These are phyloP conservation scores for Linyphia triangularis DNA, from an alignment of 2,888 invertebrate genomes.

Conservation along the genomic window DNA sequence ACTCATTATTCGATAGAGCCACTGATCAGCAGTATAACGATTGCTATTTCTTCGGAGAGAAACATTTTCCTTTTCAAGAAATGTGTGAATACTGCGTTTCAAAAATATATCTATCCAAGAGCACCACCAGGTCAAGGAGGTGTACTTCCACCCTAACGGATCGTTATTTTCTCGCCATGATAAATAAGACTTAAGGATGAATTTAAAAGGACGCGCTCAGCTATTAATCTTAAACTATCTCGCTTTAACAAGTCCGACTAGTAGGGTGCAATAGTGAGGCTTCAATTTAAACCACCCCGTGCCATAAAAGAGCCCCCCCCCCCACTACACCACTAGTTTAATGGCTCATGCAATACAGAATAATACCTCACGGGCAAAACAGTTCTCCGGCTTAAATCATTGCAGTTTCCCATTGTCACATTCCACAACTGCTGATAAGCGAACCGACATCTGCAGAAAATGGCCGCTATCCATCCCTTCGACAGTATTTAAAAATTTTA, in stretches of 20 bases:
- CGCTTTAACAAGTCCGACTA: slow-evolving; percentile 75
- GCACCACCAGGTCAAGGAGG: no score
- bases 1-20: no score
- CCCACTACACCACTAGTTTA: slow-evolving; percentile 74
- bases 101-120: no score
- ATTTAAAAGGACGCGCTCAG: slow-evolving; percentile 75
- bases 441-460: slow-evolving; percentile 62
- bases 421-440: slow-evolving; percentile 74
- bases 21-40: no score
- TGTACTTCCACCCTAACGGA: no score
- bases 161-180: slow-evolving; percentile 70
- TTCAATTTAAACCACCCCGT: slow-evolving; percentile 71
- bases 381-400: slow-evolving; percentile 74
- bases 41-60: no score
- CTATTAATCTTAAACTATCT: slow-evolving; percentile 76
- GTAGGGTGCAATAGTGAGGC: slow-evolving; percentile 45
- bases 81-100: no score
- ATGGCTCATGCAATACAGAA: slow-evolving; percentile 75
- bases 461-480: slow-evolving; percentile 41
- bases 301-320: slow-evolving; percentile 61
- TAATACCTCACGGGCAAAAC: slow-evolving; percentile 75
- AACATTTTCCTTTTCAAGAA: no score
- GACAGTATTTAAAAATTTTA: no score
- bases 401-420: slow-evolving; percentile 76
- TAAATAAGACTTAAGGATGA: slow-evolving; percentile 76